Evolutionary conservation across 2,113 vertebrate genomes (phyloP).

Genomic region (Psittacara wagleri): DNA sequence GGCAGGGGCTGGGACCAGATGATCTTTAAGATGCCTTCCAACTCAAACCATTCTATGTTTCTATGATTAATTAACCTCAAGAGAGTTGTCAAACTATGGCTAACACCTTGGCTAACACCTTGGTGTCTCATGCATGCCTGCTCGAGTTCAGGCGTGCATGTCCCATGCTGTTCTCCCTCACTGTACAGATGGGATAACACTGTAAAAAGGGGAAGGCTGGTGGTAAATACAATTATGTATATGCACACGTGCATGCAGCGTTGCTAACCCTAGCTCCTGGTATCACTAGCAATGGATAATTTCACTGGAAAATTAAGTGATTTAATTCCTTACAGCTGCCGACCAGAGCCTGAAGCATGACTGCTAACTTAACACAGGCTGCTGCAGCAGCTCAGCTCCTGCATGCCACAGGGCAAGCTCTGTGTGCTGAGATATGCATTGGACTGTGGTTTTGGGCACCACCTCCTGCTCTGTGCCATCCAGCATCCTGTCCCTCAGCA

Average conservation of each 20-base stretch:
- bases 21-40: neutral
- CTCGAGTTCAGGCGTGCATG: neutral
- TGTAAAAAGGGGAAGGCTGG: neutral
- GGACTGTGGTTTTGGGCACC: neutral
- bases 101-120: neutral
- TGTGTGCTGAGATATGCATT: neutral
- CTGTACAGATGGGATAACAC: neutral
- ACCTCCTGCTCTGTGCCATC: neutral
- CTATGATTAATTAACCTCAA: neutral
- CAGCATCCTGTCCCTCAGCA: neutral
- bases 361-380: neutral
- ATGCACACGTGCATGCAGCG: too few relatives aligned
- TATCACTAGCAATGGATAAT: neutral
- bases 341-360: neutral
- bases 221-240: neutral
- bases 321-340: neutral
- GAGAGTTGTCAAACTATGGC: neutral
- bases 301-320: neutral
- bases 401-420: neutral
- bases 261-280: neutral
- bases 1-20: neutral
- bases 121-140: neutral
- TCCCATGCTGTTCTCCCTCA: neutral
- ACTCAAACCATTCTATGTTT: neutral
- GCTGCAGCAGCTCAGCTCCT: neutral